Evolutionary conservation across 2,888 invertebrate genomes (phyloP), one percentile per base, ranked within the genome.

Genomic region (Drosophila picticornis): DNA sequence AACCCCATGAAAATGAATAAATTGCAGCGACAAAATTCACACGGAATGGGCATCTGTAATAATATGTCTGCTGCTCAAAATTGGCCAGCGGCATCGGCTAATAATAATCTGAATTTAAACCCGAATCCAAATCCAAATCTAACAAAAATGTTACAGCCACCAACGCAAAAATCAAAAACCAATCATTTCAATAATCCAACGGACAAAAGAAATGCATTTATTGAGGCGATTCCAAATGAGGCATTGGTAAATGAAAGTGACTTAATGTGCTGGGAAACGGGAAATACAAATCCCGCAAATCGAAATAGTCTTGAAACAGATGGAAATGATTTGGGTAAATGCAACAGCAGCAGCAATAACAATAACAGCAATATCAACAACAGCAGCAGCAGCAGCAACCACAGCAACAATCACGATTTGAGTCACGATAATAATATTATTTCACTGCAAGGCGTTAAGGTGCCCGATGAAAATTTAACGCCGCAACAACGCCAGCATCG

Each of bases 391-490:
- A 50, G 27, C 27, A 50, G 19, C 27, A 50, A 50, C 19, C 25
- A 50, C 19, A 50, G 11, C 50, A 50, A 46, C 32, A 59, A n/a
- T n/a, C 56, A 19, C 11, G 89, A 88, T 48, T 27, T 77, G n/a
- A 62, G 65, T 50, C 25, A 52, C 10, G 91, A 91, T 38, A 82
- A 53, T 50, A 94, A 95, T 83, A 95, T 95, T 84, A 95, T 95
- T 90, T 95, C 95, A 31, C 91, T 95, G 78, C 95, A 95, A 93
- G 95, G 96, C 83, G 97, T 98, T 55, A 98, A 98, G 95, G 97
- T 98, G 91, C 98, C 98, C 84, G 98, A 98, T 94, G 99, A 99
- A 94, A 98, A 98, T 94, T 94, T 99, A 86, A 99, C 99, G 62
- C 98, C 99, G 40, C 98, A 99, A 92, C 99, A 99, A 93, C 95